These are phyloP conservation scores for Spialia ferax DNA, from an alignment of 2,888 invertebrate species.

Conservation along the genomic window DNA sequence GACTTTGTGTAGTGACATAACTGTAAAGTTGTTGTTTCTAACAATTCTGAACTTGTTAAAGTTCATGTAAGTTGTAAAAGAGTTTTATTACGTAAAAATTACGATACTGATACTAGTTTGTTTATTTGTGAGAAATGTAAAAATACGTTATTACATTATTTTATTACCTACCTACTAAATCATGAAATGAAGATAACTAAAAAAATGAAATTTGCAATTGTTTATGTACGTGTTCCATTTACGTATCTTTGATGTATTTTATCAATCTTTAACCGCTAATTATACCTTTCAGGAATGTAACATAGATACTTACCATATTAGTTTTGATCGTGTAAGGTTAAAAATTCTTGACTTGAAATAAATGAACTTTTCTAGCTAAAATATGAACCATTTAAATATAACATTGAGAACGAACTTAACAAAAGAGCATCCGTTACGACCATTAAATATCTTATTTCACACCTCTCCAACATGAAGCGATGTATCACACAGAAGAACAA, in stretches of 20 bases:
- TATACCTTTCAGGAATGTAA: no score
- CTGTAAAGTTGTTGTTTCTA: constrained; percentile 3
- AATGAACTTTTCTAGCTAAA: constrained; percentile 41
- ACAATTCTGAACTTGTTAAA: background rate
- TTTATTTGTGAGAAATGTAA: background rate
- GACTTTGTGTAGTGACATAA: constrained; percentile 5
- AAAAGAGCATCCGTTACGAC: constrained; percentile 70
- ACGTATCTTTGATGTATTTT: no score
- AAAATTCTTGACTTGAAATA: background rate
- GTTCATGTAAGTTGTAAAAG: background rate
- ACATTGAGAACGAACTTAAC: constrained; percentile 50
- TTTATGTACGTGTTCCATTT: no score
- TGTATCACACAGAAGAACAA: constrained; percentile 77
- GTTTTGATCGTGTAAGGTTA: no score
- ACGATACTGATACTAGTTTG: background rate
- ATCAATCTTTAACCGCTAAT: no score
- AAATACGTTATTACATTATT: background rate
- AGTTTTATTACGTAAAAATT: background rate
- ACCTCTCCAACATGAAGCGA: constrained; percentile 75
- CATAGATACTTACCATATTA: no score
- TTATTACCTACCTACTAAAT: background rate
- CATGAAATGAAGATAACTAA: no score
- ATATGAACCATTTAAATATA: constrained; percentile 54
- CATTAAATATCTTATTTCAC: constrained; percentile 81
- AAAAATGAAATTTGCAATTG: no score